Base-by-base conservation (phyloP, 2,797 vertebrate genomes). In the Gila robusta region DNA sequence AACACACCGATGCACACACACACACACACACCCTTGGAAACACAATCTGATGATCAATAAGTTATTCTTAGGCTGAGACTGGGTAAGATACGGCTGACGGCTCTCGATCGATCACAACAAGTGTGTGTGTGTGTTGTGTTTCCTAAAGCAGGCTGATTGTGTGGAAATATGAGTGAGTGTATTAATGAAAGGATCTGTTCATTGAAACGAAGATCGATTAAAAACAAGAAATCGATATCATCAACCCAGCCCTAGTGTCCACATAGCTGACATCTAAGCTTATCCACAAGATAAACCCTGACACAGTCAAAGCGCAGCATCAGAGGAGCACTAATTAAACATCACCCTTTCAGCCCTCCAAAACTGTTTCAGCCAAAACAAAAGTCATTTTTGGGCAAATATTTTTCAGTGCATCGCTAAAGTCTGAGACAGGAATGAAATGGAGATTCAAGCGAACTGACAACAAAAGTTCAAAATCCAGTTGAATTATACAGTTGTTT, bases 21-120 rank as follows among this genome's bases (percentile, higher is more conserved):
- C 35, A 11, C 23, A 79, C 72, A 79, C 67, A 71, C 78, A 73
- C 69, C 6, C 79, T 69, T 93, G 86, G 92, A 94, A 95, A 95
- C 91, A 93, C 92, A 93, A 95, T 92, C 91, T 92, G 76, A 69
- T 91, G 88, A 93, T 96, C 92, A 92, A 94, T 94, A 89, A 93
- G 91, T 91, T 88, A 88, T 94, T 89, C 91, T 92, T 91, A 93
- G 83, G 93, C 94, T 94, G 90, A 92, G 92, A 94, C 93, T 91
- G 86, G 90, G 62, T 62, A 17, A 56, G 52, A 80, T 71, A 62
- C 82, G 92, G 91, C 79, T 82, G 69, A 86, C 67, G 67, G 87
- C 67, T 81, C 59, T 19, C 6, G 71, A 88, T 88, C 62, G 87
- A 89, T 89, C 41, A 56, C 59, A 80, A 59, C 44, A n/a, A 28